These are phyloP conservation scores for Volucella inflata DNA, from an alignment of 2,888 invertebrate genomes.

Conservation along the genomic window DNA sequence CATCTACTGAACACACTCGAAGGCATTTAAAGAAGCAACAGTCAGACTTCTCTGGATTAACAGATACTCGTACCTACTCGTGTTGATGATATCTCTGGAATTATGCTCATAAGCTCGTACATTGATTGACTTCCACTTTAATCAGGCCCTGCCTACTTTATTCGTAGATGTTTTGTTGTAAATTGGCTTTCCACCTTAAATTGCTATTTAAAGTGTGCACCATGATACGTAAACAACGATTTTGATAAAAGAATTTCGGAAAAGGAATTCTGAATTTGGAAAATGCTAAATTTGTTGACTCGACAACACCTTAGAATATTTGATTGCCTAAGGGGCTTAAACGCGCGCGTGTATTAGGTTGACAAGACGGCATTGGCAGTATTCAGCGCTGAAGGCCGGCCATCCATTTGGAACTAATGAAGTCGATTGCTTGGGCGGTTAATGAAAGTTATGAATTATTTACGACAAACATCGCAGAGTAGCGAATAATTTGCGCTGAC, in stretches of 20 bases:
- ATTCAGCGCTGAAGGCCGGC: not conserved
- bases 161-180: not conserved
- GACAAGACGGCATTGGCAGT: not conserved
- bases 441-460: conserved; percentile 69
- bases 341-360: too few relatives aligned
- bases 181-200: not conserved
- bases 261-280: conserved; percentile 15
- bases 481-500: conserved; percentile 62
- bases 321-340: conserved; percentile 25
- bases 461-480: conserved; percentile 50
- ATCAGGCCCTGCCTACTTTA: not conserved
- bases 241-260: conserved; percentile 7
- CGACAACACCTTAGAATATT: conserved; percentile 53
- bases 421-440: conserved; percentile 62
- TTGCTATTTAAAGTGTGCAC: not conserved
- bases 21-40: not conserved
- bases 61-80: conserved; percentile 21
- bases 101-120: conserved; percentile 11
- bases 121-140: conserved; percentile 22
- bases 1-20: not conserved
- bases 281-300: conserved; percentile 28
- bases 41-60: conserved; percentile 25
- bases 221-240: not conserved
- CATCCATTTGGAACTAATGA: conserved; percentile 57
- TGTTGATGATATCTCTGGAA: conserved; percentile 29